Base-by-base conservation (phyloP, 2,888 invertebrate species). In the Microplitis manilae region DNA sequence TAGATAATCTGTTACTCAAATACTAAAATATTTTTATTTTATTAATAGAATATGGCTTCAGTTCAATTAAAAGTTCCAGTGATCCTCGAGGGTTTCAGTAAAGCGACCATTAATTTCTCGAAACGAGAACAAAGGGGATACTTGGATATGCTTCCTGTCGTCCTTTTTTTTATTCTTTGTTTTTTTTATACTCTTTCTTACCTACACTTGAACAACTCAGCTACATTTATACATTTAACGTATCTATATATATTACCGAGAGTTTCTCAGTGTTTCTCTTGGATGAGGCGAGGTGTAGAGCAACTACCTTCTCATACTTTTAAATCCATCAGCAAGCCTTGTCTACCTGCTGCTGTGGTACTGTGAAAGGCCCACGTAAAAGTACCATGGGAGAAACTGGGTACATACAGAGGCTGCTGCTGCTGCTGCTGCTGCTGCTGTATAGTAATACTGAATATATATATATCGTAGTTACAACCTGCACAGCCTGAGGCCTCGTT, bases 61-160 rank as follows among this genome's bases (percentile, higher is more conserved):
- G 83, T 83, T 84, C 85, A 86, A 85, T 86, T 86, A 86, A 86
- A 85, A 82, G 84, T 85, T 85, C 83, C 61, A 68, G 83, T 85
- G 84, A 82, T 83, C 81, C 83, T 84, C 78, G 80, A 80, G 81
- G 81, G 81, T 78, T 81, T 79, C 79, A 80, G 40, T 64, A 64
- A 64, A 64, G 20, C 83, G 83, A 84, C 85, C 87, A 87, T 88
- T 87, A 88, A 88, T 88, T 88, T 86, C 83, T 85, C 86, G 87
- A 87, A 86, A 86, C 84, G 81, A 85, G 84, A 88, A 88, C 88
- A 88, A 88, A 87, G 87, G 85, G 83, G 85, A 85, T 85, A 84
- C 85, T 85, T 84, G 82, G 72, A 77, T 76, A 72, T 75, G 69
- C 76, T 65, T 73, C 74, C 60, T 77, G 61, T 77, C 76, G 71